These are phyloP conservation scores for Episyrphus balteatus DNA, from an alignment of 1,140 invertebrate species.

Conservation along the genomic window DNA sequence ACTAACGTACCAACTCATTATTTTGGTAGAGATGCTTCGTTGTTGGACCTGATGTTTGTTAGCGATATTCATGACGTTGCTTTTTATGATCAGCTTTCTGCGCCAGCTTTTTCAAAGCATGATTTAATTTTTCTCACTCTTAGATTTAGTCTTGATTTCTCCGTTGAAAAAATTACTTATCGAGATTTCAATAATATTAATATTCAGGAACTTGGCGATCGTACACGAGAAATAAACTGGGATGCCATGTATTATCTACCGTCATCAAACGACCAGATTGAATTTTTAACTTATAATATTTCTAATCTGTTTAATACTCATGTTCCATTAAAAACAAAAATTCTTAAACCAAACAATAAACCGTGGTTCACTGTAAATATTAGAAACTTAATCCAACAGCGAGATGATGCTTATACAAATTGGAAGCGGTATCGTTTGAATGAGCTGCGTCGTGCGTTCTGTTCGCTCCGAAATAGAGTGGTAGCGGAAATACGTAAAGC, in stretches of 20 bases:
- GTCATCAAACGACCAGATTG: background rate
- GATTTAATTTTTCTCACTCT: background rate
- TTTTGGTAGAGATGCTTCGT: background rate
- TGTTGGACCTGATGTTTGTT: background rate
- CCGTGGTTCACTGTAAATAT: background rate
- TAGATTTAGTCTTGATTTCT: background rate
- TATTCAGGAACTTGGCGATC: too few relatives aligned
- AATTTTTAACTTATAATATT: background rate
- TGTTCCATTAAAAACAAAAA: background rate
- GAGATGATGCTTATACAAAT: background rate
- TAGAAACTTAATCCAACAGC: background rate
- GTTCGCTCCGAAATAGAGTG: background rate
- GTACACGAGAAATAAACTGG: background rate
- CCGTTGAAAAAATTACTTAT: too few relatives aligned
- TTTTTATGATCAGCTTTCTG: background rate
- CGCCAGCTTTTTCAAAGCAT: background rate
- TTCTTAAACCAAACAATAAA: background rate
- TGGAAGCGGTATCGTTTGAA: background rate
- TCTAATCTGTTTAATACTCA: background rate
- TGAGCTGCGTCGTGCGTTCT: background rate
- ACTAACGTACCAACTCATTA: background rate
- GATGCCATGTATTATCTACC: background rate
- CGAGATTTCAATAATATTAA: too few relatives aligned
- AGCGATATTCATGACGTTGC: background rate
- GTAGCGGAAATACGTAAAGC: background rate